Evolutionary conservation across 1,140 invertebrate species (phyloP).

Genomic region (Leptonema lineaticorne): DNA sequence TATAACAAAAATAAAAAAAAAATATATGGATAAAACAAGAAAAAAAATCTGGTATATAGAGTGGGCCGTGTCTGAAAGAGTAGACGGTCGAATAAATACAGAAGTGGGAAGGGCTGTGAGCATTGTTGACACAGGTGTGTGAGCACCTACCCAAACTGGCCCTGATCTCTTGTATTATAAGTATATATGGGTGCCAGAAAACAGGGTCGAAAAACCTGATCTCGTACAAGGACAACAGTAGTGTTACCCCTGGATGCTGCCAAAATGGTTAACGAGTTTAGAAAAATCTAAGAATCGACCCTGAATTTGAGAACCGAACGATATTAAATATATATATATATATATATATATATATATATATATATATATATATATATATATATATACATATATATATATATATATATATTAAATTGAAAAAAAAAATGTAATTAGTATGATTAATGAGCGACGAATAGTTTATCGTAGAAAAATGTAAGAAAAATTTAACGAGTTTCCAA

Average conservation of each 20-base stretch:
- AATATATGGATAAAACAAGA: not conserved
- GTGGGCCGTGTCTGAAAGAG: not conserved
- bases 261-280: too few species aligned
- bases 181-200: too few species aligned
- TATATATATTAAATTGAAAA: too few species aligned
- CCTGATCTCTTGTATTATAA: not conserved
- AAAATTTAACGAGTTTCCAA: not conserved
- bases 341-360: too few species aligned
- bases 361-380: too few species aligned
- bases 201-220: not conserved
- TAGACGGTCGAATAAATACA: conserved; percentile 18
- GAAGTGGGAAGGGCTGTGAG: conserved; percentile 20
- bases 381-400: too few species aligned
- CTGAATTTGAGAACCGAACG: too few species aligned
- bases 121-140: conserved; percentile 28
- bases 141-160: conserved; percentile 17
- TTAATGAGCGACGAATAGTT: conserved; percentile 1
- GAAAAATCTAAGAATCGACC: too few species aligned
- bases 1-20: not conserved
- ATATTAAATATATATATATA: too few species aligned
- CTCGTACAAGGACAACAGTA: not conserved
- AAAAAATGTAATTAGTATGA: conserved; percentile 14
- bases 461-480: not conserved
- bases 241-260: not conserved
- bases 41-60: not conserved